Evolutionary conservation across 2,888 invertebrate genomes (phyloP).

Genomic region (Baronia brevicornis): DNA sequence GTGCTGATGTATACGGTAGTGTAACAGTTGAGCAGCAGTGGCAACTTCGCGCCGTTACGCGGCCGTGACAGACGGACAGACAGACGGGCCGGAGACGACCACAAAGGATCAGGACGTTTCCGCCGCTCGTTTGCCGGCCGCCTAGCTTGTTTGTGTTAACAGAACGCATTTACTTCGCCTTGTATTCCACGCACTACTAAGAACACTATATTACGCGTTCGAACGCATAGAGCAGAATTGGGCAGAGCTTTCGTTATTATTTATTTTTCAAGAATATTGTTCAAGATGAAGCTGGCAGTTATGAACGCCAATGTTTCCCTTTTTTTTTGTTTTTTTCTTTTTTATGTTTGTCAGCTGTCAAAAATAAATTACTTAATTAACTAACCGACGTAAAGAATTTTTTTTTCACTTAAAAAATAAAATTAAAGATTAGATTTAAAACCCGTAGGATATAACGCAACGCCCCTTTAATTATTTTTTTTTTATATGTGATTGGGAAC

Average conservation of each 20-base stretch:
- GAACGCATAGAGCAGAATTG: conserved; percentile 26
- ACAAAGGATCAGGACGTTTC: conserved; percentile 26
- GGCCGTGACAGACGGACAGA: conserved; percentile 21
- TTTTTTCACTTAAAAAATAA: too few relatives aligned
- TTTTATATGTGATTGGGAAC: too few relatives aligned
- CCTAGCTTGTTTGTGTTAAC: conserved; percentile 34
- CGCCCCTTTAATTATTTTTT: too few relatives aligned
- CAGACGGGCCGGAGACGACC: conserved; percentile 22
- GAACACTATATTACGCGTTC: conserved; percentile 50
- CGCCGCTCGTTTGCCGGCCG: conserved; percentile 18
- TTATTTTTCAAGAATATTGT: too few relatives aligned
- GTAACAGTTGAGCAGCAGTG: conserved; percentile 19
- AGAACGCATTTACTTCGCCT: conserved; percentile 35
- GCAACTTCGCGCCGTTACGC: conserved; percentile 12
- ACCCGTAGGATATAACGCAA: too few relatives aligned
- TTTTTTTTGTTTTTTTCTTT: too few relatives aligned
- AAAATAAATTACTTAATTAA: too few relatives aligned
- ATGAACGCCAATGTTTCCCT: too few relatives aligned
- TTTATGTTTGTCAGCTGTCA: too few relatives aligned
- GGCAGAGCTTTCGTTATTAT: conserved; percentile 22
- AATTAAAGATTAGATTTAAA: too few relatives aligned
- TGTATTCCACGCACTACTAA: conserved; percentile 39
- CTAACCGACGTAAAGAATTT: too few relatives aligned
- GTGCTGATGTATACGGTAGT: conserved; percentile 20
- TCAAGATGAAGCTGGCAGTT: too few relatives aligned